Conservation (phyloP, 1,140 invertebrate genomes). For the Brachionus manjavacas region DNA sequence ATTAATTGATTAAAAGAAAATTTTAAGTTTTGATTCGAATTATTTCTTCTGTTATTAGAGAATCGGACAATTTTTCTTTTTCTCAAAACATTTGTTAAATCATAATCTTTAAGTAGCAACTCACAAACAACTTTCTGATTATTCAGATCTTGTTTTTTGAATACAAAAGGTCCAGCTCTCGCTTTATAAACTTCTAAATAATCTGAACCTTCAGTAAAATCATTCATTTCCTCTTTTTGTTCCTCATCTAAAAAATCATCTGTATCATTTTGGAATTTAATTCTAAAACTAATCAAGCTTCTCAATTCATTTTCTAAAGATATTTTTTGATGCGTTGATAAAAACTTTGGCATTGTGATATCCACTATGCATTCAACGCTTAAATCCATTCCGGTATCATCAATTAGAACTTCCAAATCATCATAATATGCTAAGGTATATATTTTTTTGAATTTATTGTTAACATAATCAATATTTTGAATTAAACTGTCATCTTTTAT, state of each 20-base stretch:
- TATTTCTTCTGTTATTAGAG: background rate
- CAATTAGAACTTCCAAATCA: background rate
- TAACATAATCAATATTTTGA: background rate
- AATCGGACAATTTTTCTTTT: background rate
- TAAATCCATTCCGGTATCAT: background rate
- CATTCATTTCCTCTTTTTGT: background rate
- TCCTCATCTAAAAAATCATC: background rate
- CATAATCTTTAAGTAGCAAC: background rate
- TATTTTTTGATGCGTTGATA: background rate
- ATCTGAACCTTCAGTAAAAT: background rate
- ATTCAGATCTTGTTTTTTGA: background rate
- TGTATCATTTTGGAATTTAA: background rate
- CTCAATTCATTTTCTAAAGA: background rate
- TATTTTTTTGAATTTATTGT: background rate
- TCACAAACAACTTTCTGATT: background rate
- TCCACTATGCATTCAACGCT: background rate
- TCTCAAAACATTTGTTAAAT: background rate
- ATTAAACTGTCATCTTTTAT: no score
- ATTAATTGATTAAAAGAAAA: background rate
- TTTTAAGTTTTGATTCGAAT: background rate
- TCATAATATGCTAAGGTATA: constrained; percentile 2
- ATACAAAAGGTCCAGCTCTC: background rate
- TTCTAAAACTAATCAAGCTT: background rate
- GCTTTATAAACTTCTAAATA: background rate
- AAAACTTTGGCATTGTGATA: background rate